These are phyloP conservation scores for Gari tellinella DNA, from an alignment of 2,888 invertebrate genomes.

Conservation along the genomic window DNA sequence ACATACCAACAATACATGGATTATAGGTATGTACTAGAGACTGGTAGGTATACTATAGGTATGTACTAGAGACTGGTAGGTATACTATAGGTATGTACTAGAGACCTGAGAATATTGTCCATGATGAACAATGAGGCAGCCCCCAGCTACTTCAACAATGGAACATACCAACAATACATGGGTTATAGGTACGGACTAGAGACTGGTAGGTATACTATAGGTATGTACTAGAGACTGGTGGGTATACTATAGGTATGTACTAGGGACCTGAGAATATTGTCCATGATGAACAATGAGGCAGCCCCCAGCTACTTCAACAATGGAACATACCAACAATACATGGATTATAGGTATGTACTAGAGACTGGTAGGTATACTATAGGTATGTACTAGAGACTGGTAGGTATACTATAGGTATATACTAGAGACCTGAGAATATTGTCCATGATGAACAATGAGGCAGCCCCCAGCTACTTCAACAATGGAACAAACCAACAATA, in stretches of 20 bases:
- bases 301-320: constrained; percentile 91
- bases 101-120: constrained; percentile 90
- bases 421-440: constrained; percentile 90
- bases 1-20: constrained; percentile 91
- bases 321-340: constrained; percentile 90
- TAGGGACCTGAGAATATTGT: constrained; percentile 90
- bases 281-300: constrained; percentile 94
- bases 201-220: too few species aligned
- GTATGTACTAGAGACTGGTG: too few species aligned
- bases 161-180: constrained; percentile 90
- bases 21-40: constrained; percentile 92
- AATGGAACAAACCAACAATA: constrained; percentile 91
- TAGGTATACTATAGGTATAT: too few species aligned
- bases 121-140: constrained; percentile 94
- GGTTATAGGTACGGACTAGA: constrained; percentile 93
- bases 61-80: too few species aligned
- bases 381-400: too few species aligned
- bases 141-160: constrained; percentile 91
- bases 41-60: too few species aligned
- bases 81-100: too few species aligned
- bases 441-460: constrained; percentile 94
- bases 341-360: constrained; percentile 92
- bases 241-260: too few species aligned
- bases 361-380: too few species aligned
- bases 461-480: constrained; percentile 91